Conservation (phyloP, 2,113 vertebrate genomes). For the Antigone vipio region DNA sequence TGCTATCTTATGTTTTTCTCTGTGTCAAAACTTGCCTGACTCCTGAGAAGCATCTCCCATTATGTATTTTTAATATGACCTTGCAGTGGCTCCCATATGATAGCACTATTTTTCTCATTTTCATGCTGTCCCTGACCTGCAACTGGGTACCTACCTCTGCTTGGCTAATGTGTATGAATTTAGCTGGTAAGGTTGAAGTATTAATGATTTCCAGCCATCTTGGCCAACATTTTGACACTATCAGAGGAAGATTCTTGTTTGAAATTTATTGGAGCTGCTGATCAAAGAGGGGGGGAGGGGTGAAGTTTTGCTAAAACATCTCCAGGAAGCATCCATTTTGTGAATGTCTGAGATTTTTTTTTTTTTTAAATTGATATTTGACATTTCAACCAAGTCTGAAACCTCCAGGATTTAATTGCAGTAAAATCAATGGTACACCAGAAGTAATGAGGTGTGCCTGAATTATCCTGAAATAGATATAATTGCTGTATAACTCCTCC, state of each 20-base stretch:
- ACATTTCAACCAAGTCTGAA: conserved; percentile 36
- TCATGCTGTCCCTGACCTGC: neutral
- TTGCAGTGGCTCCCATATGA: neutral
- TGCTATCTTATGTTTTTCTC: neutral
- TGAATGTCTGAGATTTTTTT: neutral
- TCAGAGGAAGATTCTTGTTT: neutral
- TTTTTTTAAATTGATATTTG: conserved; percentile 3
- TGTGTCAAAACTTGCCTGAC: neutral
- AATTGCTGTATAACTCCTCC: conserved; percentile 21
- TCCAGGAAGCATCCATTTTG: neutral
- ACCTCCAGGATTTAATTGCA: conserved; percentile 20
- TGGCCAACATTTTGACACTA: neutral
- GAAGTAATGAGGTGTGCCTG: conserved; percentile 25
- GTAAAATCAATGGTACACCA: conserved; percentile 14
- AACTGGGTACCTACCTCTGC: neutral
- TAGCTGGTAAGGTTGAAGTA: neutral
- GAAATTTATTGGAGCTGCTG: neutral
- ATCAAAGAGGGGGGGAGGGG: neutral
- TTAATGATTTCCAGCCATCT: neutral
- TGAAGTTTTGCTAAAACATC: neutral
- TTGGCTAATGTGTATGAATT: neutral
- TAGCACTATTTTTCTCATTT: neutral
- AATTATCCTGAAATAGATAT: conserved; percentile 51
- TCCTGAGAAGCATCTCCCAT: neutral
- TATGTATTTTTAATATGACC: neutral